Conservation (phyloP, 2,888 invertebrate genomes). For the Adelphocoris suturalis region DNA sequence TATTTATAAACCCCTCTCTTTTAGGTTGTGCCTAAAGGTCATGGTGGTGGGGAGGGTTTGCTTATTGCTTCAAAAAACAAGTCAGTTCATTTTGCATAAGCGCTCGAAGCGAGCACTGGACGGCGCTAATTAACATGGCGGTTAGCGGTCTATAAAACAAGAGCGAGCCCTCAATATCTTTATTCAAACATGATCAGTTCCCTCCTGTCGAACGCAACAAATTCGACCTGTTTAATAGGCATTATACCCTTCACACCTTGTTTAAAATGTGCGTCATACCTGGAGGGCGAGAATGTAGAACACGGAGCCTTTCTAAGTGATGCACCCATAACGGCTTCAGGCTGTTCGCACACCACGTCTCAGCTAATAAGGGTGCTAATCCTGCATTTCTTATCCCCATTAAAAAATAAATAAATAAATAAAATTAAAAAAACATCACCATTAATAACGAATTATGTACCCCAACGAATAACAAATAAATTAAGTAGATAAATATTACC, state of each 20-base stretch:
- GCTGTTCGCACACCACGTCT: background rate
- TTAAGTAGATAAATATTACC: no score
- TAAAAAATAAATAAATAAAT: no score
- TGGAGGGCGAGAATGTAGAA: slow-evolving; percentile 27
- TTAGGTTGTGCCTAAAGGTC: slow-evolving; percentile 33
- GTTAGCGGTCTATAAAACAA: slow-evolving; percentile 45
- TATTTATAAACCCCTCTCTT: slow-evolving; percentile 66
- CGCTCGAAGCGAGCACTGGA: slow-evolving; percentile 32
- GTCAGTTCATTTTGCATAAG: slow-evolving; percentile 38
- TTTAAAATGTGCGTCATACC: slow-evolving; percentile 28
- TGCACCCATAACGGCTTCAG: slow-evolving; percentile 5
- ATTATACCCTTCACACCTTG: slow-evolving; percentile 25
- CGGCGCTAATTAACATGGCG: slow-evolving; percentile 51
- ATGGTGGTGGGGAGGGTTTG: background rate
- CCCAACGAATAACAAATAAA: no score
- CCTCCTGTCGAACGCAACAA: slow-evolving; percentile 39
- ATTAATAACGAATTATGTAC: no score
- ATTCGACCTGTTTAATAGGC: slow-evolving; percentile 46
- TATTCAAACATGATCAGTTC: slow-evolving; percentile 34
- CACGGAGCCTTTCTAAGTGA: slow-evolving; percentile 3
- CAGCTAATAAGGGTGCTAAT: background rate
- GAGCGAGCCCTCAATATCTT: slow-evolving; percentile 29
- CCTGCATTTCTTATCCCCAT: background rate
- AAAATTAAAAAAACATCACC: no score
- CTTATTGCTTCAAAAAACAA: background rate